These are phyloP conservation scores for Nipponia nippon DNA, from an alignment of 2,113 vertebrate genomes.

Conservation along the genomic window DNA sequence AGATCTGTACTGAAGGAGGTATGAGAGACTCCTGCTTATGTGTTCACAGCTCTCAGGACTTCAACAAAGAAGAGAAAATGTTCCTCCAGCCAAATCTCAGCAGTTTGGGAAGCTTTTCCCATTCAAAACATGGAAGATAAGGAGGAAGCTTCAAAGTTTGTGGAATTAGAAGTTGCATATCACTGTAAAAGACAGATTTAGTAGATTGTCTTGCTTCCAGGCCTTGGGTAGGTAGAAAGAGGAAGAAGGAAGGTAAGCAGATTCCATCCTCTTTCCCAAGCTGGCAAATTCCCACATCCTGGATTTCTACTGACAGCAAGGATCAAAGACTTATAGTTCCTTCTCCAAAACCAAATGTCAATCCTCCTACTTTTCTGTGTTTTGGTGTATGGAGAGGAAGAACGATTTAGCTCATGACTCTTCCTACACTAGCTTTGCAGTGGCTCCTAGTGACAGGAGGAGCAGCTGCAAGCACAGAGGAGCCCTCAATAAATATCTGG, in stretches of 20 bases:
- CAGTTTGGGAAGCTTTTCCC: neutral
- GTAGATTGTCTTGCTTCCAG: neutral
- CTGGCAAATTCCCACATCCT: neutral
- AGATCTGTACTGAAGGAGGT: neutral
- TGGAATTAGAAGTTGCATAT: neutral
- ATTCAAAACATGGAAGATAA: neutral
- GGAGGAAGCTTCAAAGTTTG: neutral
- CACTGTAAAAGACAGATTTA: neutral
- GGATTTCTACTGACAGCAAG: neutral
- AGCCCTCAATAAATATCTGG: neutral
- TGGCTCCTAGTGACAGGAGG: neutral
- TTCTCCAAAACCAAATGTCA: neutral
- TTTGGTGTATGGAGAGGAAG: neutral
- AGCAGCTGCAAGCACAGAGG: neutral
- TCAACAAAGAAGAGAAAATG: neutral
- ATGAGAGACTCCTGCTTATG: neutral
- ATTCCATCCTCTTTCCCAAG: neutral
- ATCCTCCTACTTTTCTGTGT: neutral
- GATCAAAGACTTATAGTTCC: neutral
- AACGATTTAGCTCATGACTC: neutral
- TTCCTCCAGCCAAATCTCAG: neutral
- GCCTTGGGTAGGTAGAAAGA: neutral
- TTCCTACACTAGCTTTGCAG: neutral
- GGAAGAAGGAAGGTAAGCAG: neutral
- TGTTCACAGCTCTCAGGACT: neutral